Conservation (phyloP, 1,140 invertebrate genomes). For the Drosophila nikananu region DNA sequence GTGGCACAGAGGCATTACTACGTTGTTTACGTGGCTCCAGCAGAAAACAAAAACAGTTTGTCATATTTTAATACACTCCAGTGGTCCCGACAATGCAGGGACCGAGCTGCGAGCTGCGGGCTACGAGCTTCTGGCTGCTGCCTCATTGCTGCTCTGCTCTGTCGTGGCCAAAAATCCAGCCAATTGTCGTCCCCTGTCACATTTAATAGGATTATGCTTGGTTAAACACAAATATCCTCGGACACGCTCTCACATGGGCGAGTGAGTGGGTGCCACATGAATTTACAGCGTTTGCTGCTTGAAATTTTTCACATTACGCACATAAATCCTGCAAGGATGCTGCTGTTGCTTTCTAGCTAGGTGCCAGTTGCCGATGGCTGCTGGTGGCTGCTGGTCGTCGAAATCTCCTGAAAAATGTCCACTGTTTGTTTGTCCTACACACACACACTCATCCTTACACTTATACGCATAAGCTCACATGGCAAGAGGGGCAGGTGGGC, state of each 20-base stretch:
- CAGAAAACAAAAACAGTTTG: constrained; percentile 68
- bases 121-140: constrained; percentile 4
- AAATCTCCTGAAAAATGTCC: constrained; percentile 77
- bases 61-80: constrained; percentile 78
- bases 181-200: constrained; percentile 80
- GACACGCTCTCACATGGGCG: constrained; percentile 30
- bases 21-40: constrained; percentile 37
- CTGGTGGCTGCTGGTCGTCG: constrained; percentile 51
- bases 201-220: constrained; percentile 80
- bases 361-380: constrained; percentile 25
- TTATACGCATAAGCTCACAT: constrained; percentile 13
- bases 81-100: constrained; percentile 58
- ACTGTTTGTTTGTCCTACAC: constrained; percentile 63
- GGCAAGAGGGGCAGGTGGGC: constrained; percentile 12
- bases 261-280: constrained; percentile 58
- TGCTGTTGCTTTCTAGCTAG: constrained; percentile 30
- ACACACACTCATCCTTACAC: constrained; percentile 25
- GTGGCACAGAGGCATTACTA: constrained; percentile 9
- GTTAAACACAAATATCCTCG: constrained; percentile 74
- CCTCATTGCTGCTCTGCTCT: constrained; percentile 16
- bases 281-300: constrained; percentile 74
- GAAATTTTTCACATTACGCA: constrained; percentile 78
- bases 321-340: constrained; percentile 76
- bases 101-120: constrained; percentile 1
- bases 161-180: constrained; percentile 67